Percentiles rank a stretch among this genome's conserved stretches.
These are phyloP conservation scores for Atlantisia rogersi DNA, from an alignment of 2,113 vertebrate genomes.

Conservation along the genomic window DNA sequence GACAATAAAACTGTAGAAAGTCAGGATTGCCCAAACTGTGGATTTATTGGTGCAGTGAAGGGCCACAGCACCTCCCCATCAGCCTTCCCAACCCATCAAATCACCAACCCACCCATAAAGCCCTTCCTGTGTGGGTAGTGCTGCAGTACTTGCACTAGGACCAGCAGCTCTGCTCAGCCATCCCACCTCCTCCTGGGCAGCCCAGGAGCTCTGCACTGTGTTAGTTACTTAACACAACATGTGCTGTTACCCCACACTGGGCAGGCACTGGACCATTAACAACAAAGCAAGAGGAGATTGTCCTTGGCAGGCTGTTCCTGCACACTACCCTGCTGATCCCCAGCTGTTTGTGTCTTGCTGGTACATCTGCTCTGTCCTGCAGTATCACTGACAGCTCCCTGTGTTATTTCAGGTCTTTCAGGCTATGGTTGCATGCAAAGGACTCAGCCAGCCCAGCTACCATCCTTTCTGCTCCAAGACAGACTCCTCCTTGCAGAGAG, in stretches of 20 bases:
- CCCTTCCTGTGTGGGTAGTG: background rate
- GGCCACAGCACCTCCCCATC: background rate
- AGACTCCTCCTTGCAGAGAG: background rate
- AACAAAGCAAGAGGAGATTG: background rate
- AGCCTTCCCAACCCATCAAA: background rate
- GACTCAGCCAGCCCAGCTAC: background rate
- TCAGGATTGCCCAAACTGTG: background rate
- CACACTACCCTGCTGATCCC: background rate
- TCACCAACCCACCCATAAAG: background rate
- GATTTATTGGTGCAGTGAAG: background rate
- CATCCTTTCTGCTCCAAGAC: background rate
- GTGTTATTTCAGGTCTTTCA: background rate
- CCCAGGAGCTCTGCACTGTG: background rate
- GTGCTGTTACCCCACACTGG: background rate
- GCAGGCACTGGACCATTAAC: background rate
- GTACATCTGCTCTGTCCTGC: background rate
- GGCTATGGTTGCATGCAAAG: background rate
- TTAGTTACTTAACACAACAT: rapidly evolving
- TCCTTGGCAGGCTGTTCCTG: background rate
- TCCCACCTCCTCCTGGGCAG: background rate
- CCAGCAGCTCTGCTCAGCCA: background rate
- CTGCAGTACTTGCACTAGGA: background rate
- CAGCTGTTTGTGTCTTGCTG: background rate
- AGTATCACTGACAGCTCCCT: background rate
- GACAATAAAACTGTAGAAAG: background rate